Conservation (phyloP, 2,113 vertebrate genomes). For the Passer montanus region DNA sequence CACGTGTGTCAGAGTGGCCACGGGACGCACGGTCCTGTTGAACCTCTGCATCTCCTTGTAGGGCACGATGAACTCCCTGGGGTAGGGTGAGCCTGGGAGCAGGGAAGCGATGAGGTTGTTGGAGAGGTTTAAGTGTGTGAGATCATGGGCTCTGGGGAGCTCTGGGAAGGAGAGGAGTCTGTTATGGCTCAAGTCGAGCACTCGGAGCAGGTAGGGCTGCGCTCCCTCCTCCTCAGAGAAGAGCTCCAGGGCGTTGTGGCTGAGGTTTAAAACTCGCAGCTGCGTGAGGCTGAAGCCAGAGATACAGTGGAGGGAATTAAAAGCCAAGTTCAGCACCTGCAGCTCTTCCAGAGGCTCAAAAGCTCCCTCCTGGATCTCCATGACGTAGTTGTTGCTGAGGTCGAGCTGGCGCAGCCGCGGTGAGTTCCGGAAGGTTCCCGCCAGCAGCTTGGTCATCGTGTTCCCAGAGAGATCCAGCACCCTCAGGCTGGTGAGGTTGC, state of each 20-base stretch:
- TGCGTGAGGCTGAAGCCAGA: constrained; percentile 78
- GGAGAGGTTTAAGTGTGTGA: constrained; percentile 80
- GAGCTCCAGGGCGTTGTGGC: constrained; percentile 76
- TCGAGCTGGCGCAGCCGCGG: constrained; percentile 57
- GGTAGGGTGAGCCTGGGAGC: not conserved
- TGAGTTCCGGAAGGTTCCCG: constrained; percentile 63
- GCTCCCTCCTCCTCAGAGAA: constrained; percentile 58
- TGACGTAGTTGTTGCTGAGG: constrained; percentile 77
- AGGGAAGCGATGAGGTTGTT: constrained; percentile 73
- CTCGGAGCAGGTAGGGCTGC: constrained; percentile 67
- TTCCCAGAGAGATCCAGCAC: constrained; percentile 75
- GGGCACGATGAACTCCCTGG: constrained; percentile 6
- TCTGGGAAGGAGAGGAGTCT: constrained; percentile 77
- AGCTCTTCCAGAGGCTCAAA: constrained; percentile 75
- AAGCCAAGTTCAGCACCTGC: constrained; percentile 72
- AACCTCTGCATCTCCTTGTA: constrained; percentile 61
- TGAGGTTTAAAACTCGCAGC: constrained; percentile 77
- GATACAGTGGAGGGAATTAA: constrained; percentile 76
- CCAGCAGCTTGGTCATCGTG: constrained; percentile 66
- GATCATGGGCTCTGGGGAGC: constrained; percentile 61
- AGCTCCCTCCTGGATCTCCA: constrained; percentile 72
- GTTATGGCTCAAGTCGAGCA: constrained; percentile 80
- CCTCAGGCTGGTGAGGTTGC: constrained; percentile 70
- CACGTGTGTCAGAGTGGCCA: constrained; percentile 50
- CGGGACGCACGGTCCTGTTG: not conserved